Conservation (phyloP, 2,797 vertebrate species). For the Pipistrellus pygmaeus region DNA sequence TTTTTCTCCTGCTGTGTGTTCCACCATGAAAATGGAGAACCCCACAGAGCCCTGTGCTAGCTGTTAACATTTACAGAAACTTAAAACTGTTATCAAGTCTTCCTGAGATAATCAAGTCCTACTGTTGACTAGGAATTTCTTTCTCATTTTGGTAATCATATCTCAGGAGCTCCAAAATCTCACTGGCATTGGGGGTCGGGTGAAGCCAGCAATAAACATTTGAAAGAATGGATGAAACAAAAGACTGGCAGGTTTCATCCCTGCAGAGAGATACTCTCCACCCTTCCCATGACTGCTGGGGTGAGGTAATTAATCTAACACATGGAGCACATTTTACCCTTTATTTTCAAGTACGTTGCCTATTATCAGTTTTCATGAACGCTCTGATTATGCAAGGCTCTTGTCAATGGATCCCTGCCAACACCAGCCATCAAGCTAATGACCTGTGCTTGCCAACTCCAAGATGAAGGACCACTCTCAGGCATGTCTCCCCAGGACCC, state of each 20-base stretch:
- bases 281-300: conserved; percentile 7
- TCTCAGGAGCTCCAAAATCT: not conserved
- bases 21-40: not conserved
- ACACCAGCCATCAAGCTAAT: conserved; percentile 63
- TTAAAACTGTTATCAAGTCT: not conserved
- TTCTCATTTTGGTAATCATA: not conserved
- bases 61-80: not conserved
- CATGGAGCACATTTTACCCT: conserved; percentile 65
- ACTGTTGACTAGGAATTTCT: not conserved
- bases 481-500: conserved; percentile 30
- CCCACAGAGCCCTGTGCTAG: not conserved
- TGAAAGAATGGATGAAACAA: conserved; percentile 53
- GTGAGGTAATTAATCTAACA: conserved; percentile 70
- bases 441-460: conserved; percentile 62
- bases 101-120: not conserved
- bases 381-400: conserved; percentile 55
- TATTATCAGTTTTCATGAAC: conserved; percentile 63
- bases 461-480: conserved; percentile 57
- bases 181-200: not conserved
- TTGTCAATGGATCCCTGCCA: conserved; percentile 69
- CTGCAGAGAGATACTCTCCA: conserved; percentile 39
- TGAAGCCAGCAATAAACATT: not conserved
- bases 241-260: conserved; percentile 39
- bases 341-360: conserved; percentile 71
- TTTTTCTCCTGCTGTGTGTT: not conserved